Conservation (phyloP, 2,113 vertebrate genomes). For the Prunella fulvescens region DNA sequence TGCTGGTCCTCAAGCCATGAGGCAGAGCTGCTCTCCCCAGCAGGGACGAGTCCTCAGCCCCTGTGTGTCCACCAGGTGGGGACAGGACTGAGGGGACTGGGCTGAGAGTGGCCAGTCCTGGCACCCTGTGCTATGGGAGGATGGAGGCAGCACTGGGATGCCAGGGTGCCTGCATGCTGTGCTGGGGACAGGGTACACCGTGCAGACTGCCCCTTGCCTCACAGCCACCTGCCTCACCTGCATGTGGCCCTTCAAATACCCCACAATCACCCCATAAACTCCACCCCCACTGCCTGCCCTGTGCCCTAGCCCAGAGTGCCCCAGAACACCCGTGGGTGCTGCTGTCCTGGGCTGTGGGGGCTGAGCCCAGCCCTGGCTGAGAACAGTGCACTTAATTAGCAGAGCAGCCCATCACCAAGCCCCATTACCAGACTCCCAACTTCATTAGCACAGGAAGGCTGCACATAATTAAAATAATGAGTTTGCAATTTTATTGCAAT, state of each 20-base stretch:
- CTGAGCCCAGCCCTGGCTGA: rapidly evolving
- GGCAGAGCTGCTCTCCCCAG: neutral
- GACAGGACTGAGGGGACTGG: neutral
- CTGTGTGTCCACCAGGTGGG: neutral
- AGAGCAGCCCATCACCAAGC: constrained; percentile 34
- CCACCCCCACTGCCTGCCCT: neutral
- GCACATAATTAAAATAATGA: constrained; percentile 68
- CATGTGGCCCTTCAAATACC: neutral
- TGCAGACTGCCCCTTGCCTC: neutral
- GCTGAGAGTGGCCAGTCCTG: neutral
- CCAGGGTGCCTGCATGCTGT: rapidly evolving
- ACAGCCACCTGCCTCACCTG: neutral
- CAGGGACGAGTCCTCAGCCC: neutral
- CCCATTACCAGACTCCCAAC: constrained; percentile 58
- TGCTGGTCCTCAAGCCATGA: neutral
- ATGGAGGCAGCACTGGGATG: neutral
- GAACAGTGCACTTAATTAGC: constrained; percentile 48
- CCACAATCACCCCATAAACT: neutral
- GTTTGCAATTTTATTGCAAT: constrained; percentile 51
- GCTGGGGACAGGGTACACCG: rapidly evolving
- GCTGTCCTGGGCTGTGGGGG: neutral
- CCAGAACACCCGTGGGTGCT: neutral
- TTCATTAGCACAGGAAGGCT: constrained; percentile 68
- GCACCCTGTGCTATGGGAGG: neutral
- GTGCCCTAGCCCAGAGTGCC: neutral